A percentile compares a stretch with the other conserved stretches of the same genome.
phyloP scores from a whole-genome alignment of 2,113 vertebrate genomes.

The Trogon melanurus region DNA sequence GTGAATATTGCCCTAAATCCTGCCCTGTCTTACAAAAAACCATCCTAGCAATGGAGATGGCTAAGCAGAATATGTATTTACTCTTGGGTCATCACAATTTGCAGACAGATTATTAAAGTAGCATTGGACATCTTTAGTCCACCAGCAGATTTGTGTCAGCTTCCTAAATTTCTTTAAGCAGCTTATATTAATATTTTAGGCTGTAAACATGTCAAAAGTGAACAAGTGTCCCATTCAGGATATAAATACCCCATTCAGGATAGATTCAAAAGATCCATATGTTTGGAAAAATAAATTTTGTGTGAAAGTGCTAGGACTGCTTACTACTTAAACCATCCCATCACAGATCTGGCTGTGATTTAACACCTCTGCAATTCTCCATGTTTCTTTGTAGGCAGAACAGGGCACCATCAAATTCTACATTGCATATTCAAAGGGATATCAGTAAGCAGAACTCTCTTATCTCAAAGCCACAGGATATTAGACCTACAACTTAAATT shows the following conservation, averaged over 20 bases:
- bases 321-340: background rate
- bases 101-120: background rate
- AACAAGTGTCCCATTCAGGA: background rate
- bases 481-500: background rate
- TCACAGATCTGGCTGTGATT: background rate
- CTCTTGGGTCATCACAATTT: background rate
- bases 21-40: background rate
- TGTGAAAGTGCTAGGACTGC: background rate
- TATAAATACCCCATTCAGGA: background rate
- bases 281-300: background rate
- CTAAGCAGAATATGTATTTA: fast-evolving
- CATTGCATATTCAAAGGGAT: background rate
- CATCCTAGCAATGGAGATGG: background rate
- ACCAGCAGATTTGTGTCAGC: background rate
- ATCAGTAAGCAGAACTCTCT: background rate
- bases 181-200: background rate
- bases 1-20: background rate
- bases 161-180: background rate
- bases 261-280: background rate
- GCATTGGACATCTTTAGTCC: background rate
- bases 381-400: background rate
- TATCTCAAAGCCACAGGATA: background rate
- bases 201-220: background rate
- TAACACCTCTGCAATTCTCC: background rate
- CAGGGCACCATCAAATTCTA: background rate